Percentiles rank a stretch among this genome's conserved stretches.
These are phyloP conservation scores for Agriopis marginaria DNA, from an alignment of 2,888 invertebrate species.

Conservation along the genomic window DNA sequence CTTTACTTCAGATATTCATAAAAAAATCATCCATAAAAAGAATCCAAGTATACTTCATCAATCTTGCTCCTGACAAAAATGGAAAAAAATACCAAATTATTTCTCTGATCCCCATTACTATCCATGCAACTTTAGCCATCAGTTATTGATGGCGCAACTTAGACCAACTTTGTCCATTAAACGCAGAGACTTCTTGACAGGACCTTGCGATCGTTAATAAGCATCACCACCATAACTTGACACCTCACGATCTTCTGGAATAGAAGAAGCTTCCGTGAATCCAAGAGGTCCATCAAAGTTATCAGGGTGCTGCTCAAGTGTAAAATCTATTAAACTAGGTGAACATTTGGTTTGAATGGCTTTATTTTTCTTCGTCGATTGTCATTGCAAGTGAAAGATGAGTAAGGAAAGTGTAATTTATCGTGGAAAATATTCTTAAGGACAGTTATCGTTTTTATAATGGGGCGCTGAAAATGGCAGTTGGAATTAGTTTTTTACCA, in stretches of 20 bases:
- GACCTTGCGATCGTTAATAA: constrained; percentile 69
- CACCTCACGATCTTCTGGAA: constrained; percentile 43
- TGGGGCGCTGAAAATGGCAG: neutral
- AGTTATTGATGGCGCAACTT: constrained; percentile 77
- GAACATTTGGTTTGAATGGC: constrained; percentile 66
- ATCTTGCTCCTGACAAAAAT: constrained; percentile 24
- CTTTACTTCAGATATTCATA: neutral
- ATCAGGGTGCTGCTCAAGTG: constrained; percentile 53
- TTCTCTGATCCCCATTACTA: constrained; percentile 38
- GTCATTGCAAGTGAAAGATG: constrained; percentile 49
- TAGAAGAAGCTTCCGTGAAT: constrained; percentile 30
- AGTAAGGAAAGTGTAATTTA: constrained; percentile 49
- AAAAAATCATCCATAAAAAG: neutral
- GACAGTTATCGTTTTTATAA: constrained; percentile 18
- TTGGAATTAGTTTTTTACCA: constrained; percentile 2
- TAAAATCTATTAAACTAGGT: constrained; percentile 66
- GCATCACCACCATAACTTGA: constrained; percentile 61
- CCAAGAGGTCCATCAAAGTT: constrained; percentile 53
- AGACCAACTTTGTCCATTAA: constrained; percentile 73
- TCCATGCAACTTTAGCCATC: constrained; percentile 65
- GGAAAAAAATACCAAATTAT: constrained; percentile 26
- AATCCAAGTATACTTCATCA: constrained; percentile 18
- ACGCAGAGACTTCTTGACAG: constrained; percentile 63
- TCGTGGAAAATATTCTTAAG: constrained; percentile 16
- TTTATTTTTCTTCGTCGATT: constrained; percentile 58